Percentiles rank a stretch among this genome's conserved stretches.
Conservation (phyloP, 37 sponge, comb jelly and placozoan species). For the Chondrilla cf. caribensis region DNA sequence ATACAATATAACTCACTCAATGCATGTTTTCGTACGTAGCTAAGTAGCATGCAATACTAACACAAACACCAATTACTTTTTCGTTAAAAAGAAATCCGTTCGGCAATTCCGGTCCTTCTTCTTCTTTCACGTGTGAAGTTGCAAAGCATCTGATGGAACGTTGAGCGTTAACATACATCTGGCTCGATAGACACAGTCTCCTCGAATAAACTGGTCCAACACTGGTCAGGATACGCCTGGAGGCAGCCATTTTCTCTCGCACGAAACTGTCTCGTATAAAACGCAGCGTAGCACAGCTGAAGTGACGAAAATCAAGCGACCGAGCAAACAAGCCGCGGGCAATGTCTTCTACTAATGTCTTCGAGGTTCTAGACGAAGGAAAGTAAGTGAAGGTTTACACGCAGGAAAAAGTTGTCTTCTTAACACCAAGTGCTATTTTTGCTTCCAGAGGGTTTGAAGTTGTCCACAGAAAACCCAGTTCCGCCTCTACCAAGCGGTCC, state of each 20-base stretch:
- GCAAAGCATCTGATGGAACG: background rate
- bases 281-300: background rate
- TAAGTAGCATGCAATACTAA: background rate
- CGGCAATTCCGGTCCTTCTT: background rate
- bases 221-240: background rate
- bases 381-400: slow-evolving; percentile 9
- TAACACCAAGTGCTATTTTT: background rate
- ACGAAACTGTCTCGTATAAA: no score
- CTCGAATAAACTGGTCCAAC: background rate
- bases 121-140: background rate
- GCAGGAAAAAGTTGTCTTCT: background rate
- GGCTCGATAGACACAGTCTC: background rate
- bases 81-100: slow-evolving; percentile 39
- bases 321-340: background rate
- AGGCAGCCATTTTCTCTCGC: slow-evolving; percentile 1
- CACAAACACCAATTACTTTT: slow-evolving; percentile 10
- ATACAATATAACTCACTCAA: background rate
- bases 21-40: background rate
- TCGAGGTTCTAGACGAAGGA: slow-evolving; percentile 27
- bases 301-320: background rate
- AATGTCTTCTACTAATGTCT: slow-evolving; percentile 8
- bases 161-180: background rate
- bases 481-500: background rate
- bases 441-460: background rate
- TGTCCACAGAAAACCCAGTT: background rate